These are phyloP conservation scores for Steromphala cineraria DNA, from an alignment of 2,888 invertebrate species.

Conservation along the genomic window DNA sequence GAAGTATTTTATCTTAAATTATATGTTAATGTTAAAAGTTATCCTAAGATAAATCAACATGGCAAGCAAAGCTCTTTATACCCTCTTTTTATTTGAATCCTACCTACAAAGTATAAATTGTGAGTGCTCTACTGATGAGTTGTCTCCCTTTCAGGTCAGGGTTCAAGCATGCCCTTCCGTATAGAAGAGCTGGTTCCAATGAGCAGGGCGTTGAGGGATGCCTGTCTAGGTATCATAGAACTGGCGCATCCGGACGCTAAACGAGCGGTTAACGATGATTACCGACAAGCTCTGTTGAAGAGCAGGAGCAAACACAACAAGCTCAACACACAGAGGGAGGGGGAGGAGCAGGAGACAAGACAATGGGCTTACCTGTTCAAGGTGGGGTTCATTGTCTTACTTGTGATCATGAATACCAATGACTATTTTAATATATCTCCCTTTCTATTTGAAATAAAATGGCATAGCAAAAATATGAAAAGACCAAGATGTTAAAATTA, in stretches of 20 bases:
- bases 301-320: slow-evolving; percentile 57
- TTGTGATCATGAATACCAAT: no score
- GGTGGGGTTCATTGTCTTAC: slow-evolving; percentile 73
- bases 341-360: slow-evolving; percentile 79
- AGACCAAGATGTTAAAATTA: no score
- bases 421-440: no score
- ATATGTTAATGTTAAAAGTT: no score
- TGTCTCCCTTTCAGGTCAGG: slow-evolving; percentile 48
- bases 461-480: no score
- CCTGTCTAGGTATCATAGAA: slow-evolving; percentile 89
- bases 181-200: slow-evolving; percentile 84
- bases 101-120: no score
- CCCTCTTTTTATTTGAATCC: no score
- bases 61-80: no score
- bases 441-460: no score
- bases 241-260: slow-evolving; percentile 89
- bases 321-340: slow-evolving; percentile 38
- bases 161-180: slow-evolving; percentile 82
- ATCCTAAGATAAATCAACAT: no score
- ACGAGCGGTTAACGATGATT: slow-evolving; percentile 78
- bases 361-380: slow-evolving; percentile 87
- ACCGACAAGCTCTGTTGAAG: slow-evolving; percentile 77
- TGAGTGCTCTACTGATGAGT: neutral
- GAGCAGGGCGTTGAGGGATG: slow-evolving; percentile 85
- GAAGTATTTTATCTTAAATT: no score